Percentiles rank a stretch among this genome's conserved stretches.
These are phyloP conservation scores for Rhea pennata DNA, from an alignment of 2,113 vertebrate species.

Conservation along the genomic window DNA sequence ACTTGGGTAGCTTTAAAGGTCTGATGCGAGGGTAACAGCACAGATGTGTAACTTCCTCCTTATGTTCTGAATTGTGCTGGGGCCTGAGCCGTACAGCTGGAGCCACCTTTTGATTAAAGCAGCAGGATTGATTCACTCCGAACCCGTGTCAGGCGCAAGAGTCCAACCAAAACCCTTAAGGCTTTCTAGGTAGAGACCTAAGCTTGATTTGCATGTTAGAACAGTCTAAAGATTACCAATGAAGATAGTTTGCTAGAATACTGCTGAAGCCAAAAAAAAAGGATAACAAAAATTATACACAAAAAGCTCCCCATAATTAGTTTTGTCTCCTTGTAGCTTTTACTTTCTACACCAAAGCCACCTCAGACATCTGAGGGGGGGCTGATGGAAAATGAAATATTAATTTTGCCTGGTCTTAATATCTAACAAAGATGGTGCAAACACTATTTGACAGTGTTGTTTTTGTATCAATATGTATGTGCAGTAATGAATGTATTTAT, in stretches of 20 bases:
- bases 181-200: conserved; percentile 2
- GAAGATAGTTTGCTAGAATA: conserved; percentile 52
- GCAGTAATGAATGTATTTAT: conserved; percentile 99
- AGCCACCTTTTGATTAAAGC: neutral
- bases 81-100: neutral
- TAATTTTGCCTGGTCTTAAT: conserved; percentile 86
- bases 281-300: neutral
- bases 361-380: conserved; percentile 42
- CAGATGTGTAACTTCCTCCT: neutral
- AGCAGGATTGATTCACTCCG: neutral
- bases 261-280: conserved; percentile 40
- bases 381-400: conserved; percentile 76
- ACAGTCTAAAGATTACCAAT: conserved; percentile 32
- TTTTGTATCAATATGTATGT: conserved; percentile 96
- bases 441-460: conserved; percentile 97
- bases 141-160: neutral
- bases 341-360: conserved; percentile 63
- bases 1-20: neutral
- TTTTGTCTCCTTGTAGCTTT: conserved; percentile 52
- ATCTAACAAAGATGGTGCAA: conserved; percentile 93
- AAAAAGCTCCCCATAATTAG: conserved; percentile 11
- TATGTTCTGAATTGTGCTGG: neutral
- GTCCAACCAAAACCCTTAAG: conserved; percentile 10
- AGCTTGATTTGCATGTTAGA: conserved; percentile 30
- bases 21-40: neutral